Percentiles rank a stretch among this genome's conserved stretches.
Conservation (phyloP, 2,888 invertebrate species). For the Chelonus formosanus region DNA sequence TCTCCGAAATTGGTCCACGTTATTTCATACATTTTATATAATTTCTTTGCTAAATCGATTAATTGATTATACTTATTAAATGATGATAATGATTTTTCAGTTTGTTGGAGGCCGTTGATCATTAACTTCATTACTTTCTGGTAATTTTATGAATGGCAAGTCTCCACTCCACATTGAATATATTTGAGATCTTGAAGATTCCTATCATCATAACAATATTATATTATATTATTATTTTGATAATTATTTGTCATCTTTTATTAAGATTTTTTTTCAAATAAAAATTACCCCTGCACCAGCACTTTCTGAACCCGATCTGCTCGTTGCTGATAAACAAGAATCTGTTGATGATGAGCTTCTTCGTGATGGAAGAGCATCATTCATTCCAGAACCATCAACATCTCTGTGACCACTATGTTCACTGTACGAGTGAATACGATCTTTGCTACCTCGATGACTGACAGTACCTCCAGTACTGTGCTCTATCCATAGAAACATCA, state of each 20-base stretch:
- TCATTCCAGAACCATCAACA: constrained; percentile 56
- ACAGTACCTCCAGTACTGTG: constrained; percentile 58
- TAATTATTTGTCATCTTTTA: too few species aligned
- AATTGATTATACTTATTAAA: too few species aligned
- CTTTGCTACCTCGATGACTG: constrained; percentile 51
- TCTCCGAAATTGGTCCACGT: too few species aligned
- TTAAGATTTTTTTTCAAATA: too few species aligned
- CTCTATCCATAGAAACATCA: constrained; percentile 42
- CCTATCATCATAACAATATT: constrained; percentile 46
- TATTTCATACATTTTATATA: too few species aligned
- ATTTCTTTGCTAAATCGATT: too few species aligned
- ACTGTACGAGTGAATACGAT: constrained; percentile 6
- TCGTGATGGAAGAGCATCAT: constrained; percentile 66
- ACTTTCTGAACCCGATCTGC: constrained; percentile 68
- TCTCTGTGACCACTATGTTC: constrained; percentile 58
- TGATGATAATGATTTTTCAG: too few species aligned
- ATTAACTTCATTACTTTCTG: constrained; percentile 63
- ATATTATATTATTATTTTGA: background rate
- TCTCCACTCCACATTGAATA: constrained; percentile 67
- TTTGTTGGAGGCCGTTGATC: constrained; percentile 55
- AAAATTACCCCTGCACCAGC: constrained; percentile 62
- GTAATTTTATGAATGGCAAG: constrained; percentile 65
- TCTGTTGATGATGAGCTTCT: constrained; percentile 72
- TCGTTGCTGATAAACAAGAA: constrained; percentile 70
- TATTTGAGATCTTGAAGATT: constrained; percentile 62